phyloP scores from a whole-genome alignment of 2,113 vertebrate species.

The Balaeniceps rex region DNA sequence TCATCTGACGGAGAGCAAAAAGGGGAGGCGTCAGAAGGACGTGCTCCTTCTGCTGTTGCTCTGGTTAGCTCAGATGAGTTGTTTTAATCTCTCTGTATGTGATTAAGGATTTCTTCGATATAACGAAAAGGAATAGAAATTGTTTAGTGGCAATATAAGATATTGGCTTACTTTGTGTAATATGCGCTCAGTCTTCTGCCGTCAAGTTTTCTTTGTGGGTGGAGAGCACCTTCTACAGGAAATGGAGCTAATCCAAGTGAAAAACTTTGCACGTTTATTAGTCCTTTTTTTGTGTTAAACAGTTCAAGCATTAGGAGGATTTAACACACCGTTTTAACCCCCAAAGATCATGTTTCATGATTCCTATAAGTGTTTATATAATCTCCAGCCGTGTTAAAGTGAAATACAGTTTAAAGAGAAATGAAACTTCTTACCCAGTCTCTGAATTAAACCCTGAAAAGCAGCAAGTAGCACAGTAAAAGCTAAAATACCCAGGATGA shows the following conservation, averaged over 20 bases:
- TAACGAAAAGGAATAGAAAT: neutral
- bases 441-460: slow-evolving; percentile 19
- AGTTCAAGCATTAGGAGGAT: slow-evolving; percentile 58
- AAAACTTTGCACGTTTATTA: slow-evolving; percentile 43
- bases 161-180: neutral
- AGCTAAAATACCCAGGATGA: slow-evolving; percentile 8
- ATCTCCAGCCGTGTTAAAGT: slow-evolving; percentile 62
- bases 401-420: slow-evolving; percentile 36
- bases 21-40: neutral
- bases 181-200: slow-evolving; percentile 8
- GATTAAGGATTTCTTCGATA: neutral
- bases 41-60: neutral
- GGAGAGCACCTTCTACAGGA: slow-evolving; percentile 68
- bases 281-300: slow-evolving; percentile 59
- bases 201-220: slow-evolving; percentile 68
- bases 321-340: slow-evolving; percentile 59
- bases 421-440: neutral
- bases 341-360: slow-evolving; percentile 64
- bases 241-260: slow-evolving; percentile 62
- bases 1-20: neutral
- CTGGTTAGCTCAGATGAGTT: neutral
- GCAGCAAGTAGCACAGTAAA: slow-evolving; percentile 7
- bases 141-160: neutral
- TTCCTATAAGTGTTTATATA: slow-evolving; percentile 63
- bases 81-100: neutral